Percentiles rank a stretch among this genome's conserved stretches.
phyloP scores from a whole-genome alignment of 2,113 vertebrate genomes.

The Gracilinanus agilis region DNA sequence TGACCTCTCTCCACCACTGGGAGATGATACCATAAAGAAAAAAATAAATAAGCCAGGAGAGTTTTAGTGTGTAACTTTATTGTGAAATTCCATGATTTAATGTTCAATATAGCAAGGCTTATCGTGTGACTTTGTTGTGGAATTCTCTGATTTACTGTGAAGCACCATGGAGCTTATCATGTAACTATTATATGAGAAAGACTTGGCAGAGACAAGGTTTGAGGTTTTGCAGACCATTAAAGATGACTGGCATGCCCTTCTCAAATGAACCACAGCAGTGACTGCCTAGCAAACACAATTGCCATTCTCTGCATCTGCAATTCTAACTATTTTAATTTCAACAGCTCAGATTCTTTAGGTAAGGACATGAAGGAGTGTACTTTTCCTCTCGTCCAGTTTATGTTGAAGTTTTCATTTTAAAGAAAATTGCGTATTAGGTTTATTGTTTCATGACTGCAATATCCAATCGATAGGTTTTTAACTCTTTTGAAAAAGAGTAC shows the following conservation, averaged over 20 bases:
- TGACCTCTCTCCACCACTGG: constrained; percentile 67
- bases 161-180: constrained; percentile 79
- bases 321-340: constrained; percentile 73
- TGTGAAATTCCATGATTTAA: constrained; percentile 80
- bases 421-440: constrained; percentile 37
- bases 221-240: constrained; percentile 82
- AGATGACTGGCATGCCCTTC: constrained; percentile 81
- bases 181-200: constrained; percentile 73
- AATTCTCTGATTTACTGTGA: constrained; percentile 80
- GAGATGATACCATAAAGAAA: constrained; percentile 72
- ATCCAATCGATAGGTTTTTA: constrained; percentile 48
- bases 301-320: constrained; percentile 67
- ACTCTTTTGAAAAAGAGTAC: constrained; percentile 48
- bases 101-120: constrained; percentile 81
- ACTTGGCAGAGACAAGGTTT: constrained; percentile 73
- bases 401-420: constrained; percentile 45
- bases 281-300: constrained; percentile 65
- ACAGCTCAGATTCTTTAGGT: constrained; percentile 57
- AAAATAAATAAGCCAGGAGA: constrained; percentile 69
- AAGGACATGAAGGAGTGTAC: constrained; percentile 2
- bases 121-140: constrained; percentile 73
- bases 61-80: constrained; percentile 78
- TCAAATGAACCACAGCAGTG: constrained; percentile 73
- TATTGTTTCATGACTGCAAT: constrained; percentile 51
- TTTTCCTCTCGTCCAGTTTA: constrained; percentile 22